A percentile compares a stretch with the other conserved stretches of the same genome.
These are phyloP conservation scores for Festucalex cinctus DNA, from an alignment of 2,113 vertebrate genomes.

Conservation along the genomic window DNA sequence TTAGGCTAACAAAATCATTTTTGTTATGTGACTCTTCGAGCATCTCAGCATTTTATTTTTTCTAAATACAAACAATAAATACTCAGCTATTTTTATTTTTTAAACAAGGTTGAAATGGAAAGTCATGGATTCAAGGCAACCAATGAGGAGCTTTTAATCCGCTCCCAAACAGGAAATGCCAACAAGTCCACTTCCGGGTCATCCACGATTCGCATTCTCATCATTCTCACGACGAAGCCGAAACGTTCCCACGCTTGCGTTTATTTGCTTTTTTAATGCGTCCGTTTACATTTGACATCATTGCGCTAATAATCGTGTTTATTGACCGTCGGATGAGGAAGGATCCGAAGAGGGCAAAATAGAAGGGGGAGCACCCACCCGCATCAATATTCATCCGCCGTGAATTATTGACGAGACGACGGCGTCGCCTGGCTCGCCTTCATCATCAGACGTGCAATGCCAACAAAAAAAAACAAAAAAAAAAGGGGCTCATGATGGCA, in stretches of 20 bases:
- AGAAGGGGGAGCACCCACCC: slow-evolving; percentile 43
- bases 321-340: background rate
- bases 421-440: slow-evolving; percentile 16
- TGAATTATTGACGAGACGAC: slow-evolving; percentile 61
- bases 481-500: background rate
- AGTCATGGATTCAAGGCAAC: background rate
- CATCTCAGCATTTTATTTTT: too few relatives aligned
- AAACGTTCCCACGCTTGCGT: background rate
- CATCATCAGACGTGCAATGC: slow-evolving; percentile 30
- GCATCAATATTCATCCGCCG: slow-evolving; percentile 60
- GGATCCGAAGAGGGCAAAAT: slow-evolving; percentile 14
- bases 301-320: background rate
- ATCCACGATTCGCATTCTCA: background rate
- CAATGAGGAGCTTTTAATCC: too few relatives aligned
- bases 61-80: too few relatives aligned
- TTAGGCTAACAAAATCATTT: too few relatives aligned
- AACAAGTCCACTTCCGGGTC: slow-evolving; percentile 1
- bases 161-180: slow-evolving; percentile 12
- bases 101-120: background rate
- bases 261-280: background rate
- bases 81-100: too few relatives aligned
- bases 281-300: background rate
- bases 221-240: background rate
- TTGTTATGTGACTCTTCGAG: too few relatives aligned
- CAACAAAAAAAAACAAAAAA: too few relatives aligned